Conservation (phyloP, 2,888 invertebrate genomes). For the Argyra leucocephala region DNA sequence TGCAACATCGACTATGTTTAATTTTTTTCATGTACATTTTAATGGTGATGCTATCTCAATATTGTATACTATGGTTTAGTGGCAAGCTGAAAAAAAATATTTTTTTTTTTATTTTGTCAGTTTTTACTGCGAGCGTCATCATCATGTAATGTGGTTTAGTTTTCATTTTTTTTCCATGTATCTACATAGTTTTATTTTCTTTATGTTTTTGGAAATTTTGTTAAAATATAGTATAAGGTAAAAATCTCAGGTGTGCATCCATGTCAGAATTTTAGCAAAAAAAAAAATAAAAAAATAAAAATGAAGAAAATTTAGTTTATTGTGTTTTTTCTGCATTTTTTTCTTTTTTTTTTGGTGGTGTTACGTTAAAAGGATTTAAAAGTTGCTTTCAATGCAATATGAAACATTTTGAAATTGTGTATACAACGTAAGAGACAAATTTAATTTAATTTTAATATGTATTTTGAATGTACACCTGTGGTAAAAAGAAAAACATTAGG, state of each 20-base stretch:
- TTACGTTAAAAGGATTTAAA: conserved; percentile 6
- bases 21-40: not conserved
- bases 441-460: no score
- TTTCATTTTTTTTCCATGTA: not conserved
- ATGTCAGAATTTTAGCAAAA: not conserved
- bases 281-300: not conserved
- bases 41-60: not conserved
- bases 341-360: not conserved
- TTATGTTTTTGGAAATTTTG: not conserved
- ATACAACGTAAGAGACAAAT: no score
- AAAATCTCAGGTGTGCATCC: conserved; percentile 6
- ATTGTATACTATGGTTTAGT: not conserved
- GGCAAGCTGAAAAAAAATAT: not conserved
- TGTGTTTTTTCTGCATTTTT: no score
- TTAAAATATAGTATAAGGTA: not conserved
- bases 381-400: not conserved
- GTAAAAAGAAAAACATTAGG: no score
- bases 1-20: not conserved
- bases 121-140: not conserved
- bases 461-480: no score
- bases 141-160: conserved; percentile 1
- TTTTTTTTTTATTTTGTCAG: not conserved
- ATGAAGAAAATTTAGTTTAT: not conserved
- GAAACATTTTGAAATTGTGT: no score
- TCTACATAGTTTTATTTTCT: not conserved